Evolutionary conservation across 2,797 vertebrate species (phyloP).

Genomic region (Enteromius viviparus): DNA sequence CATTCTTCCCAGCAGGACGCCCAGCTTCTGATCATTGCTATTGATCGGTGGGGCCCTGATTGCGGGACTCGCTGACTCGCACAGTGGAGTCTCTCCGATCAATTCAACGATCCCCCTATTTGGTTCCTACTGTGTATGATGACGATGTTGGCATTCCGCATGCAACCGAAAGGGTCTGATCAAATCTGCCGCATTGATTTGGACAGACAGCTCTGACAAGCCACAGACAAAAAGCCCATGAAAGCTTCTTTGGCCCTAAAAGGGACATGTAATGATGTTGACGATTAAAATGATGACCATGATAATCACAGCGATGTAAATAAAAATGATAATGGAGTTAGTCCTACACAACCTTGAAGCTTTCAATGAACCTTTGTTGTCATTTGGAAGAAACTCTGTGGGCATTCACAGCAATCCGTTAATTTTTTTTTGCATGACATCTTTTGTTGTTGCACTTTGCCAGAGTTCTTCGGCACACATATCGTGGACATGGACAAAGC

Average conservation of each 20-base stretch:
- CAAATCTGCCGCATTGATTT: constrained; percentile 79
- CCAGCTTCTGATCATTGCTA: constrained; percentile 77
- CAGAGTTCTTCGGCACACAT: constrained; percentile 7
- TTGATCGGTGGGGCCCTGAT: constrained; percentile 76
- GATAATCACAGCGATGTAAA: constrained; percentile 54
- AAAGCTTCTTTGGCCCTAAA: constrained; percentile 57
- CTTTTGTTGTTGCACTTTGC: constrained; percentile 15
- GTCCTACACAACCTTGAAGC: constrained; percentile 34
- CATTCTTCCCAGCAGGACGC: constrained; percentile 66
- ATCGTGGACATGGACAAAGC: constrained; percentile 20
- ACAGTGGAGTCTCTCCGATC: constrained; percentile 74
- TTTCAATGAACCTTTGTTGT: constrained; percentile 40
- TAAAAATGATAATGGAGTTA: constrained; percentile 43
- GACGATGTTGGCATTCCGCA: constrained; percentile 82
- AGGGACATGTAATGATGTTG: constrained; percentile 56
- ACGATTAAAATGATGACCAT: constrained; percentile 48
- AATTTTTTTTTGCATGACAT: constrained; percentile 3
- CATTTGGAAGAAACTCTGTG: neutral
- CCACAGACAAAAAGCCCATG: constrained; percentile 61
- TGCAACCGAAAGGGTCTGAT: constrained; percentile 75
- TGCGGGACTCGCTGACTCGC: constrained; percentile 67
- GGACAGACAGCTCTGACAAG: constrained; percentile 55
- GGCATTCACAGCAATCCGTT: neutral
- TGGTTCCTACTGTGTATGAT: constrained; percentile 82
- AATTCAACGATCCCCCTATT: constrained; percentile 79